These are phyloP conservation scores for Palaemon carinicauda DNA, from an alignment of 1,140 invertebrate species.

Conservation along the genomic window DNA sequence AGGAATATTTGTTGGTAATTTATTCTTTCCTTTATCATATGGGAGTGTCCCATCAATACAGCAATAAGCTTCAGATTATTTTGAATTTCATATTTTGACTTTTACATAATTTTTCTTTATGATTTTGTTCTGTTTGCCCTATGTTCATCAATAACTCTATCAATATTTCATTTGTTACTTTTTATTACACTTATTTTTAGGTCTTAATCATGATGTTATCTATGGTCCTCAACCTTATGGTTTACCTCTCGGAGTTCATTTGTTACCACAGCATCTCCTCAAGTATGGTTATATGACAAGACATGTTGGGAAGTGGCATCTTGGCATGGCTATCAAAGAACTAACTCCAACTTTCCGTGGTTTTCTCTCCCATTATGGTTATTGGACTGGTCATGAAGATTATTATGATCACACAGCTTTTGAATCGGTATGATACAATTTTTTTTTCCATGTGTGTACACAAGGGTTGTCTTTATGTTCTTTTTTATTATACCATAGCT, in stretches of 20 bases:
- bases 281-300: conserved; percentile 81
- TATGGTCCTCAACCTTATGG: conserved; percentile 78
- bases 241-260: conserved; percentile 75
- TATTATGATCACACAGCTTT: conserved; percentile 60
- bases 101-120: neutral
- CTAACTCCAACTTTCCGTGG: conserved; percentile 74
- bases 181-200: conserved; percentile 65
- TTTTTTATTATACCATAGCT: neutral
- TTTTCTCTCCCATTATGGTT: conserved; percentile 60
- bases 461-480: neutral
- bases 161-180: neutral
- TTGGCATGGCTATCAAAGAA: conserved; percentile 72
- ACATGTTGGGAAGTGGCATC: conserved; percentile 92
- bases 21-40: no score
- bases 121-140: neutral
- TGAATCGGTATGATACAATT: conserved; percentile 36
- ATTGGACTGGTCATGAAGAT: conserved; percentile 61
- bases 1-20: no score
- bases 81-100: no score
- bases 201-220: conserved; percentile 82
- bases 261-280: conserved; percentile 80
- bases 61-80: no score
- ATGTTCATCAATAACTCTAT: neutral
- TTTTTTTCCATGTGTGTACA: neutral
- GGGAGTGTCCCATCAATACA: no score